phyloP scores from a whole-genome alignment of 2,888 invertebrate species.

The Esperia sulphurella region DNA sequence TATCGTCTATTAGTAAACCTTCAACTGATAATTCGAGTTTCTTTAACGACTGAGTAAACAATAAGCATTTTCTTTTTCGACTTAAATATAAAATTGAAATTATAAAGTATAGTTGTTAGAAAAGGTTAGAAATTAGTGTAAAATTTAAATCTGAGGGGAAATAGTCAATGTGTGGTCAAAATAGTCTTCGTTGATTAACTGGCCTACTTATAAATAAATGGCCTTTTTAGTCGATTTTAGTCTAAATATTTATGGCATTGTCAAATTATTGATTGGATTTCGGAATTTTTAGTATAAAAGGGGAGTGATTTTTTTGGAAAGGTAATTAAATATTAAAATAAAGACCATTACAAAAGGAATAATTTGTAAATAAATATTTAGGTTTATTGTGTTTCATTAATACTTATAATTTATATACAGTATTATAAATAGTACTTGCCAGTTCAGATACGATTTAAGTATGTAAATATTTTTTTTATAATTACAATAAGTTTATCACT shows the following conservation, averaged over 20 bases:
- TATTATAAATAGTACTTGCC: constrained; percentile 73
- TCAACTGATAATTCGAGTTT: constrained; percentile 7
- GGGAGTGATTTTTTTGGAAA: neutral
- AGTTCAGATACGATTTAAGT: constrained; percentile 45
- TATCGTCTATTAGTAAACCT: neutral
- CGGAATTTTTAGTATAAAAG: neutral
- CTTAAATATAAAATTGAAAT: constrained; percentile 22
- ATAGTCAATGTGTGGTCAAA: constrained; percentile 31
- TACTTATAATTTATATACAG: constrained; percentile 67
- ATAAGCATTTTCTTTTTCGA: constrained; percentile 24
- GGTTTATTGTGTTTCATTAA: constrained; percentile 38
- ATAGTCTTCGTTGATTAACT: constrained; percentile 11
- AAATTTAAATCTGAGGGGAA: constrained; percentile 24
- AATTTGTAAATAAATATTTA: constrained; percentile 34
- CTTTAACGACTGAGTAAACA: constrained; percentile 27
- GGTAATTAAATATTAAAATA: too few species aligned
- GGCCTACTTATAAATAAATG: constrained; percentile 14
- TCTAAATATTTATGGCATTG: constrained; percentile 12
- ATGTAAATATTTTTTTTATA: constrained; percentile 48
- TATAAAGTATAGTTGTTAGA: constrained; percentile 29
- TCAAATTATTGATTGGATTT: constrained; percentile 1
- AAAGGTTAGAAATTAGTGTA: constrained; percentile 20
- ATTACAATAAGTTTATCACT: constrained; percentile 23
- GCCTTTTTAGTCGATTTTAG: constrained; percentile 21
- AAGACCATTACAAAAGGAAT: too few species aligned